phyloP scores from a whole-genome alignment of 2,888 invertebrate species.

The Axea sp. region DNA sequence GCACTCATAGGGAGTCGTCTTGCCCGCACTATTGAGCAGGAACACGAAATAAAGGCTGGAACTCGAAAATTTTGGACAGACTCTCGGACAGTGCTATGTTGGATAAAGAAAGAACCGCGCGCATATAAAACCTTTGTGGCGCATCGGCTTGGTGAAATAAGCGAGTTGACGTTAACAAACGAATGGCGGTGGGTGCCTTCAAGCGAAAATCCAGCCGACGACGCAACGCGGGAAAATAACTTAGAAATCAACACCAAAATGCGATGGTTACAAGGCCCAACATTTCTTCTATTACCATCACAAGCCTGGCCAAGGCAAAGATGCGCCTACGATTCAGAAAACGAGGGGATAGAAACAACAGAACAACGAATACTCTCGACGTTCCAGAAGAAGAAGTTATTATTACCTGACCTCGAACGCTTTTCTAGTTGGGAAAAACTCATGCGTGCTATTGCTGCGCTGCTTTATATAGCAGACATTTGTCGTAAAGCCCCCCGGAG shows the following conservation, averaged over 20 bases:
- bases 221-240: constrained; percentile 35
- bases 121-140: constrained; percentile 38
- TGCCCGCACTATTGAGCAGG: constrained; percentile 21
- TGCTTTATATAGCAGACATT: no score
- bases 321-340: no score
- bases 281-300: no score
- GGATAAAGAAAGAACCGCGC: background rate
- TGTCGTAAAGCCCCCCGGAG: no score
- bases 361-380: no score
- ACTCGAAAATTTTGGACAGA: constrained; percentile 19
- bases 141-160: constrained; percentile 64
- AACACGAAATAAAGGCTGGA: background rate
- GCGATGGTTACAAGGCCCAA: background rate
- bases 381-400: no score
- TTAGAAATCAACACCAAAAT: no score
- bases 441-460: no score
- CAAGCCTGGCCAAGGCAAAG: no score
- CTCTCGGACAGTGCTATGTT: background rate
- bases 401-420: no score
- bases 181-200: constrained; percentile 64
- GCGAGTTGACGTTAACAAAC: constrained; percentile 44
- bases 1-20: constrained; percentile 21
- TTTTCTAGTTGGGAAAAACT: no score
- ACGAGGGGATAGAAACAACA: background rate
- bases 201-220: constrained; percentile 63